These are phyloP conservation scores for Trichopoda pennipes DNA, from an alignment of 2,888 invertebrate species.

Conservation along the genomic window DNA sequence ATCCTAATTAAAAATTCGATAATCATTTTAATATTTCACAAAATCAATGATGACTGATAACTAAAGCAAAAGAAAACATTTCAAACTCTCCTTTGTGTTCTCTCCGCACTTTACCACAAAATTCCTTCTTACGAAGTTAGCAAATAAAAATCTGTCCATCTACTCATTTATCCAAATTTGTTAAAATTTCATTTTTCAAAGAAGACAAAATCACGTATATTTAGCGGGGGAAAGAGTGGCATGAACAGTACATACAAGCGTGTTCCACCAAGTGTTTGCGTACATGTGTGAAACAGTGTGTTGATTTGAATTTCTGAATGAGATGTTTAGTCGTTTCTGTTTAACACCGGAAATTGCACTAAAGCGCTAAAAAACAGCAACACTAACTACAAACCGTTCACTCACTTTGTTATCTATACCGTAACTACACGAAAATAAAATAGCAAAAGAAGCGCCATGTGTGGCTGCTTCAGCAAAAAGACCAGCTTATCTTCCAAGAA, in stretches of 20 bases:
- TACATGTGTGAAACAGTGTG: conserved; percentile 30
- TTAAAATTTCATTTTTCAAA: background rate
- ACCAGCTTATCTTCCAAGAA: conserved; percentile 7
- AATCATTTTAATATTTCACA: no score
- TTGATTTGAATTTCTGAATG: conserved; percentile 50
- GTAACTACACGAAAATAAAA: conserved; percentile 1
- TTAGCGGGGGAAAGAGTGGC: background rate
- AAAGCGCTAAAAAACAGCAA: conserved; percentile 59
- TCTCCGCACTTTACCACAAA: background rate
- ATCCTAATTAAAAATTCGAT: no score
- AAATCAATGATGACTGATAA: background rate
- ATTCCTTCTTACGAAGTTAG: background rate
- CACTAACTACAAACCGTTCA: conserved; percentile 17
- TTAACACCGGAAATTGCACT: conserved; percentile 65
- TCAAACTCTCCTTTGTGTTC: background rate
- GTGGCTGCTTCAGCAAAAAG: conserved; percentile 24
- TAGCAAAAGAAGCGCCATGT: conserved; percentile 60
- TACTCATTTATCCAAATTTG: background rate
- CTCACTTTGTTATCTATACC: background rate
- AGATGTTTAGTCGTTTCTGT: conserved; percentile 50
- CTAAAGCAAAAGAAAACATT: background rate
- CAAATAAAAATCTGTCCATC: background rate
- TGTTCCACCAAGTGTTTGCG: background rate
- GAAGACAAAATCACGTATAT: background rate
- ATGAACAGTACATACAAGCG: background rate